A percentile compares a stretch with the other conserved stretches of the same genome.
These are phyloP conservation scores for Falco concolor DNA, from an alignment of 2,797 vertebrate species.

Conservation along the genomic window DNA sequence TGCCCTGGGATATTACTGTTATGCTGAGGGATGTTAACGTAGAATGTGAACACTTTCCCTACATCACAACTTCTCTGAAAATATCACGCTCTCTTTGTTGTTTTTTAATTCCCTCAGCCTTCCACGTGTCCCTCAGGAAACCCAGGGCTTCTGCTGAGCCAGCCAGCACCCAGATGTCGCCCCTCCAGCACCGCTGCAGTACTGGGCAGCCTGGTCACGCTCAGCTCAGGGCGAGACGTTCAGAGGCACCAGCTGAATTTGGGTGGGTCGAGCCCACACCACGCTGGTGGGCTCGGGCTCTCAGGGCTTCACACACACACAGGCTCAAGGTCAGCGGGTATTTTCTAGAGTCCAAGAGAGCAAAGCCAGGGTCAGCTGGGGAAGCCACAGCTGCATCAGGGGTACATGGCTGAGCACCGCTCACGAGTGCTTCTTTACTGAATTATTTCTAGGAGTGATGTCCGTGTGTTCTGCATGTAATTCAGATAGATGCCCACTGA, in stretches of 20 bases:
- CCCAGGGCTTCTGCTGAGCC: neutral
- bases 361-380: neutral
- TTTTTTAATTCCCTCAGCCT: neutral
- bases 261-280: neutral
- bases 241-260: neutral
- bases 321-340: neutral
- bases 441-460: neutral
- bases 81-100: neutral
- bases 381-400: neutral
- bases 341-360: neutral
- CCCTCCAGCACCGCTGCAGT: accelerated
- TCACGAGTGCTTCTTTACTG: neutral
- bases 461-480: neutral
- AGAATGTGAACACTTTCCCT: neutral
- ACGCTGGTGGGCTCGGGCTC: neutral
- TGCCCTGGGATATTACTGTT: neutral
- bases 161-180: accelerated
- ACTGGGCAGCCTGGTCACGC: neutral
- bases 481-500: neutral
- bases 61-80: neutral
- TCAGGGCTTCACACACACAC: accelerated
- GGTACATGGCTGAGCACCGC: neutral
- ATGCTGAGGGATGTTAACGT: neutral
- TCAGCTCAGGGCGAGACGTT: neutral
- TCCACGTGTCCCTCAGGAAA: neutral